Conservation (phyloP, 2,888 invertebrate genomes). For the Prosapia bicincta region DNA sequence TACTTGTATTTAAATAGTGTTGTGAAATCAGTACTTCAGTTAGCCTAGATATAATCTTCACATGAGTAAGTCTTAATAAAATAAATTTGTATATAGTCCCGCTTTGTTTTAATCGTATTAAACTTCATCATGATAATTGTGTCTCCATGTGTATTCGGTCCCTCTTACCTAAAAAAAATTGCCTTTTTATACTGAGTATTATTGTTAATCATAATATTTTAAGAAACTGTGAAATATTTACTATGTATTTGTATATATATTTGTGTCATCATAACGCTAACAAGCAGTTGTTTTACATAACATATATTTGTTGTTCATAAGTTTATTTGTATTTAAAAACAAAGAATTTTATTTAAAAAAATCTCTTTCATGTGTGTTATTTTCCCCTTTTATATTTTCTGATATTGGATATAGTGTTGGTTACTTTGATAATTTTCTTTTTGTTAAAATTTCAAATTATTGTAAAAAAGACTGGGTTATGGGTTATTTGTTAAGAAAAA, state of each 20-base stretch:
- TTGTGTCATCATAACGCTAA: conserved; percentile 3
- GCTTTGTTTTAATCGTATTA: too few relatives aligned
- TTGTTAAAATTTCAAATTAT: too few relatives aligned
- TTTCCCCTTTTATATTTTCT: background rate
- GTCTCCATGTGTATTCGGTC: background rate
- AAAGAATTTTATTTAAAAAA: conserved; percentile 19
- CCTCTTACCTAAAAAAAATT: background rate
- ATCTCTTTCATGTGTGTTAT: too few relatives aligned
- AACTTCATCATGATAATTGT: background rate
- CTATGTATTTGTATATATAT: conserved; percentile 19
- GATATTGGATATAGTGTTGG: too few relatives aligned
- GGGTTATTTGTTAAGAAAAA: too few relatives aligned
- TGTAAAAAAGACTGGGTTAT: too few relatives aligned
- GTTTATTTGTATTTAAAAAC: conserved; percentile 24
- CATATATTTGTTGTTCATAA: conserved; percentile 21
- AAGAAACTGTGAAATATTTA: conserved; percentile 13
- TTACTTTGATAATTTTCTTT: too few relatives aligned
- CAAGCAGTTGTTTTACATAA: conserved; percentile 19
- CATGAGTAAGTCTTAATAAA: too few relatives aligned
- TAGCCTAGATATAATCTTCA: too few relatives aligned
- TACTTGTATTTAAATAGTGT: too few relatives aligned
- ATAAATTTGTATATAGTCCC: too few relatives aligned
- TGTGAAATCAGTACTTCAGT: too few relatives aligned
- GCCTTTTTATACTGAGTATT: background rate
- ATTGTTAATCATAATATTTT: conserved; percentile 4